phyloP scores from a whole-genome alignment of 2,113 vertebrate species.

The Anoura caudifer region DNA sequence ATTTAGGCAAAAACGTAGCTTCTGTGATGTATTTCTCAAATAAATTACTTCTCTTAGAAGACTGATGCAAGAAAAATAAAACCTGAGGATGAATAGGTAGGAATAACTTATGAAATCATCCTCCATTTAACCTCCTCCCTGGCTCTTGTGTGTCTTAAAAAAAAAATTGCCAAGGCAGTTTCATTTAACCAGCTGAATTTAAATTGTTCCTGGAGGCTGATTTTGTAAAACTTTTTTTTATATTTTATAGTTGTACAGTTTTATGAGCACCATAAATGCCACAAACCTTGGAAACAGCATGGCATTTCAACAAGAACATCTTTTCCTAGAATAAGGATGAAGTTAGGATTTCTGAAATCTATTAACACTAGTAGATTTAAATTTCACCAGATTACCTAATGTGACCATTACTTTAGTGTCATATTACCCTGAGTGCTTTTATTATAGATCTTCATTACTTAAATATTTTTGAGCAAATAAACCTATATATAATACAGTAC shows the following conservation, averaged over 20 bases:
- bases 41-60: neutral
- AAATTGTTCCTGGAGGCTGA: conserved; percentile 47
- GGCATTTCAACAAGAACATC: conserved; percentile 43
- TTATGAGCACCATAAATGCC: conserved; percentile 60
- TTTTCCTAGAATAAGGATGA: neutral
- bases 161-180: conserved; percentile 19
- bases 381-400: conserved; percentile 4
- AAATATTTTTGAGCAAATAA: conserved; percentile 41
- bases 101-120: conserved; percentile 44
- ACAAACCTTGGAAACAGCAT: conserved; percentile 20
- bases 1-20: neutral
- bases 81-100: neutral
- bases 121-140: conserved; percentile 30
- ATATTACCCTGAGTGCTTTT: neutral
- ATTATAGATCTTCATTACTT: conserved; percentile 48
- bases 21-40: conserved; percentile 38
- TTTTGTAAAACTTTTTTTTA: conserved; percentile 61
- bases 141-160: neutral
- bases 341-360: conserved; percentile 37
- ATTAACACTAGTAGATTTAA: conserved; percentile 11
- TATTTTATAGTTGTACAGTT: conserved; percentile 65
- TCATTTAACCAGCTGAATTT: conserved; percentile 53
- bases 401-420: conserved; percentile 24
- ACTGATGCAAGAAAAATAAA: neutral
- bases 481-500: neutral